Conservation (phyloP, 2,888 invertebrate species). For the Biston stratarius region DNA sequence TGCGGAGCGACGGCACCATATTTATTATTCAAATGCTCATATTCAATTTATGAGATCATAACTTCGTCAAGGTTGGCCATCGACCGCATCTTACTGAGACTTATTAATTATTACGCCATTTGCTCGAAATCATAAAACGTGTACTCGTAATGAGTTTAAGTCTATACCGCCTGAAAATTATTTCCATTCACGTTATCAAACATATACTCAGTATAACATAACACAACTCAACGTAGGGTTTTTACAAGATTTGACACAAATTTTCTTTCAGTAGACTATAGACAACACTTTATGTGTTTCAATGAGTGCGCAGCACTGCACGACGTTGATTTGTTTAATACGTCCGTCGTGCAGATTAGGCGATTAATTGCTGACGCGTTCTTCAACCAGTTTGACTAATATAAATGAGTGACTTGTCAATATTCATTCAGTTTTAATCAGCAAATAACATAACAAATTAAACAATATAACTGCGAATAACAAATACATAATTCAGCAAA, state of each 20-base stretch:
- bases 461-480: too few relatives aligned
- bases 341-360: too few relatives aligned
- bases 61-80: constrained; percentile 44
- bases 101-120: constrained; percentile 39
- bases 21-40: constrained; percentile 63
- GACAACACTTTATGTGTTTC: too few relatives aligned
- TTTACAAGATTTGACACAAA: not conserved
- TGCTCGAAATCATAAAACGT: constrained; percentile 38
- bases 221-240: too few relatives aligned
- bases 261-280: not conserved
- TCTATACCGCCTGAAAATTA: constrained; percentile 27
- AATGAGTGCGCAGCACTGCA: too few relatives aligned
- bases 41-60: constrained; percentile 48
- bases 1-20: constrained; percentile 49
- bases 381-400: too few relatives aligned
- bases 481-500: too few relatives aligned
- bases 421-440: too few relatives aligned
- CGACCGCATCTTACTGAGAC: constrained; percentile 40
- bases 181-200: constrained; percentile 40
- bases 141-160: constrained; percentile 26
- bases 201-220: not conserved
- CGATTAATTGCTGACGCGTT: too few relatives aligned
- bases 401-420: too few relatives aligned
- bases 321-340: too few relatives aligned
- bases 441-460: too few relatives aligned